Evolutionary conservation across 1,140 invertebrate genomes (phyloP).

Genomic region (Chelonus insularis): DNA sequence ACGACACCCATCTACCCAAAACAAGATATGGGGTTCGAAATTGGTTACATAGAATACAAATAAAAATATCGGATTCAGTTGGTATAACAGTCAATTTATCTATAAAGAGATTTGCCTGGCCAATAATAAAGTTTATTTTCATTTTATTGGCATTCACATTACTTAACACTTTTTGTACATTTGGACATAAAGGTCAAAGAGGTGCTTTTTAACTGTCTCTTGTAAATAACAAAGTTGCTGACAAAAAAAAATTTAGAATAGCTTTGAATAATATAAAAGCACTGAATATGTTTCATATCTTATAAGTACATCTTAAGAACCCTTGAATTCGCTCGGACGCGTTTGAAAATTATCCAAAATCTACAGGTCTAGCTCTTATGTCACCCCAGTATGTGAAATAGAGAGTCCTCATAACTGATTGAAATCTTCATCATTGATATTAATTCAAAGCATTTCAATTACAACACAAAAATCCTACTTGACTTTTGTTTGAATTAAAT

Average conservation of each 20-base stretch:
- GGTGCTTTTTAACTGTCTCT: too few species aligned
- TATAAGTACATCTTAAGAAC: conserved; percentile 50
- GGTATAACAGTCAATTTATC: conserved; percentile 36
- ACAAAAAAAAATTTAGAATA: not conserved
- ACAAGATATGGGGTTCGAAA: conserved; percentile 47
- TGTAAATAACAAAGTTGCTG: not conserved
- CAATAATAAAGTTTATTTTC: too few species aligned
- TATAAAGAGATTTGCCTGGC: too few species aligned
- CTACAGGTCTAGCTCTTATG: conserved; percentile 14
- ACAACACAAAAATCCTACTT: not conserved
- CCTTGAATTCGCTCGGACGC: conserved; percentile 56
- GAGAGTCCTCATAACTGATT: conserved; percentile 53
- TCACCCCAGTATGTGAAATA: conserved; percentile 15
- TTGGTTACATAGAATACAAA: conserved; percentile 52
- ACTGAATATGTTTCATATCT: conserved; percentile 57
- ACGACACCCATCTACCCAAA: conserved; percentile 51
- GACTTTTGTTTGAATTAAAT: too few species aligned
- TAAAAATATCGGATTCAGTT: conserved; percentile 36
- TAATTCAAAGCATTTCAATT: too few species aligned
- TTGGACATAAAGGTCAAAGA: too few species aligned
- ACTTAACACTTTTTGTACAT: too few species aligned
- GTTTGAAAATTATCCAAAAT: conserved; percentile 55
- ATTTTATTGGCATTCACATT: too few species aligned
- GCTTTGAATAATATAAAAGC: conserved; percentile 33
- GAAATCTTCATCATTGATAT: conserved; percentile 38